Evolutionary conservation across 2,888 invertebrate species (phyloP), one percentile per base, ranked within the genome.

Genomic region (Vesta saturnalis): DNA sequence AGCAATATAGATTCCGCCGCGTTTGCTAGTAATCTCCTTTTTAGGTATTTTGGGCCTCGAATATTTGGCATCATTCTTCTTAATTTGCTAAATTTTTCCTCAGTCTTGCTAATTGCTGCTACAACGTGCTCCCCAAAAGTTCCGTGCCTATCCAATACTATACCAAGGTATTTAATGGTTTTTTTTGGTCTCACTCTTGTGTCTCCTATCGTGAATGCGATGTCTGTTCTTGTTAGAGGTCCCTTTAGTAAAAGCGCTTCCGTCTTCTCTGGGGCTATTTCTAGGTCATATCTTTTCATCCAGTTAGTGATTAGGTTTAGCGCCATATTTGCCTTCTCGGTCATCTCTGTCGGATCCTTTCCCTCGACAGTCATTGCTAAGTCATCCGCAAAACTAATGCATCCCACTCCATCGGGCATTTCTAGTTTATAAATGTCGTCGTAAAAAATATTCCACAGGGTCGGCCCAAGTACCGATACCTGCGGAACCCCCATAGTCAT

Each of bases 1-100:
- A 74, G 18, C 0, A 72, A 6, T 4, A 61, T 60, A 1, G 67
- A 65, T 8, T 68, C 43, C 1, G 65, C 66, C 16, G 70, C 72
- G 1, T 14, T 39, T n/a, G 22, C 52, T 8, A 67, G 21, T 10
- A 67, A 12, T n/a, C 23, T 60, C 16, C 70, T 71, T 16, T 64
- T 66, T 0, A 15, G 4, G 12, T 35, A 54, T 54, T 60, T 69
- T 0, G 70, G 72, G 1, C 71, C 69, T 15, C 60, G 64, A 5
- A 69, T 61, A 8, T 73, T 72, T 10, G 71, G 68, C 67, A 70
- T 66, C 4, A 72, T 3, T 23, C 56, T 18, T 1, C 10, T 12
- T 2, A 72, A 35, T 1, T 59, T 56, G 1, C 23, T 39, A 12
- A 21, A 12, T 1, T 8, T 46, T 43, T 15, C 64, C 14, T 52